These are phyloP conservation scores for Xenus cinereus DNA, from an alignment of 2,113 vertebrate species.

Conservation along the genomic window DNA sequence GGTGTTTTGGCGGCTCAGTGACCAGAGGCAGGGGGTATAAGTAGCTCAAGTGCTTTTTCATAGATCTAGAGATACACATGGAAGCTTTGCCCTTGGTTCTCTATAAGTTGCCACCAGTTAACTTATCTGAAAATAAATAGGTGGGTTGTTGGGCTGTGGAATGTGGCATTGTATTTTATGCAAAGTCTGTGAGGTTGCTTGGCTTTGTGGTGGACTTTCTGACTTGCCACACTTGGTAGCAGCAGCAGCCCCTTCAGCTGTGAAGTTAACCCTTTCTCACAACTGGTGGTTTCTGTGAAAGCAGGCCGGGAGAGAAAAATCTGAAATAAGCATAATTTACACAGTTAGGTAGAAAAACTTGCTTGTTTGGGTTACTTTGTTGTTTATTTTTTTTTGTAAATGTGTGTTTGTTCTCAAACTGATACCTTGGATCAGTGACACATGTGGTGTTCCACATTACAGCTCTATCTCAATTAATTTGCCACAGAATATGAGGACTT, in stretches of 20 bases:
- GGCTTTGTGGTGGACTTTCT: not conserved
- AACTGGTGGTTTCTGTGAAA: not conserved
- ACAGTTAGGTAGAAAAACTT: not conserved
- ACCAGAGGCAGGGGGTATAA: not conserved
- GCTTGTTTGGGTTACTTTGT: too few relatives aligned
- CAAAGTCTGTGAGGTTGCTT: not conserved
- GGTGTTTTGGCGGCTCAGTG: not conserved
- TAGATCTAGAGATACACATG: not conserved
- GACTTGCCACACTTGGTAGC: not conserved
- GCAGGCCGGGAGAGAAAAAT: not conserved
- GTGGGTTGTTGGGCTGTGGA: not conserved
- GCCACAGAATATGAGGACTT: not conserved
- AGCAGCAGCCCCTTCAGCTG: not conserved
- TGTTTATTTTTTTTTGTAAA: not conserved
- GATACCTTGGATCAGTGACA: not conserved
- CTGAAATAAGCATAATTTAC: not conserved
- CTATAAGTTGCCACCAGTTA: not conserved
- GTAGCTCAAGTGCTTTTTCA: not conserved
- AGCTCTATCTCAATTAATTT: not conserved
- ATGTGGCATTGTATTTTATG: not conserved
- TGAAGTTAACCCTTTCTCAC: not conserved
- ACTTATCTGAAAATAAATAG: not conserved
- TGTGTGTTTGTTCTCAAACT: not conserved
- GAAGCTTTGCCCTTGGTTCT: not conserved
- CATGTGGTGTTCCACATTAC: fast-evolving